Evolutionary conservation across 2,113 vertebrate genomes (phyloP).

Genomic region (Trematomus loennbergii): DNA sequence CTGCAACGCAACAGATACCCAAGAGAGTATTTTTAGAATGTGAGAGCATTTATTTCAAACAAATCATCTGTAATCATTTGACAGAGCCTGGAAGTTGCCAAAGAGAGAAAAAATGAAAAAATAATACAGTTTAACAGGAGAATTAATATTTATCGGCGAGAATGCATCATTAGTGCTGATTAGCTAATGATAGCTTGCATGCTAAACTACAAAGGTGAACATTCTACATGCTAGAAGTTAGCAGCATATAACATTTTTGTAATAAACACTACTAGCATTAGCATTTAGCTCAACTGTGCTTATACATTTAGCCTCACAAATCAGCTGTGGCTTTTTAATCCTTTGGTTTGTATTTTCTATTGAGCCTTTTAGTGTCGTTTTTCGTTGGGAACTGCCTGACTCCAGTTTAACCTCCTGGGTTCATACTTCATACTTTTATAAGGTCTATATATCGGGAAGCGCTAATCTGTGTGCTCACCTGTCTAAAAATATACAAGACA

Average conservation of each 20-base stretch:
- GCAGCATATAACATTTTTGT: not conserved
- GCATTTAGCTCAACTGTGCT: not conserved
- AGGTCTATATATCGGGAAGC: not conserved
- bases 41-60: no score
- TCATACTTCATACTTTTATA: not conserved
- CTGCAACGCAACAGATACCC: not conserved
- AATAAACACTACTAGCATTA: not conserved
- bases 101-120: no score
- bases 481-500: constrained; percentile 4
- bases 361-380: not conserved
- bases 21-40: not conserved
- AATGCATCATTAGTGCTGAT: not conserved
- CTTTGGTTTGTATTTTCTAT: not conserved
- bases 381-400: not conserved
- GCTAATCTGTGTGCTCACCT: not conserved
- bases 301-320: not conserved
- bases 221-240: not conserved
- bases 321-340: no score
- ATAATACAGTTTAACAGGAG: no score
- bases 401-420: not conserved
- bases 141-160: not conserved
- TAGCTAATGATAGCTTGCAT: not conserved
- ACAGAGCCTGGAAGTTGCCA: no score
- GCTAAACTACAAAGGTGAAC: not conserved
- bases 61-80: no score